phyloP scores from a whole-genome alignment of 2,797 vertebrate genomes.

The Hybognathus amarus region DNA sequence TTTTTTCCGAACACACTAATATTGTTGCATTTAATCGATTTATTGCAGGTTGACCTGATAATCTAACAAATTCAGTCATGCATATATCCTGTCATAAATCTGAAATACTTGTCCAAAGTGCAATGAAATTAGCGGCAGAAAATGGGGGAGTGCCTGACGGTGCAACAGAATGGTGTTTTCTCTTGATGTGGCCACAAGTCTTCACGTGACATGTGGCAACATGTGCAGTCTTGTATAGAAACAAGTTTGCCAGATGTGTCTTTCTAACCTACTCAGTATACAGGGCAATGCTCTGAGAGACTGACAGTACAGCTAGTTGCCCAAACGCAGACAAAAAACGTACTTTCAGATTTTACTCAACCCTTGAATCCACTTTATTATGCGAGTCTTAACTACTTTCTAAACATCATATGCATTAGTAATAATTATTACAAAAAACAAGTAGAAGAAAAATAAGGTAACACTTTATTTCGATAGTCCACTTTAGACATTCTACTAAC shows the following conservation, averaged over 20 bases:
- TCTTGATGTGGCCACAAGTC: slow-evolving; percentile 18
- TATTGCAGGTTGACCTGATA: background rate
- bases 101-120: background rate
- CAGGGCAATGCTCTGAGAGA: slow-evolving; percentile 20
- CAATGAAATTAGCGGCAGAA: background rate
- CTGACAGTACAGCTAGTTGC: background rate
- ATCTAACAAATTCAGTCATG: background rate
- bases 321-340: background rate
- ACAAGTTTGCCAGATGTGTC: slow-evolving; percentile 13
- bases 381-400: background rate
- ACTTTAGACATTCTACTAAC: too few species aligned
- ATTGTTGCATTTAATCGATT: background rate
- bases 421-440: too few species aligned
- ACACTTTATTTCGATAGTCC: too few species aligned
- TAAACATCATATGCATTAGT: background rate
- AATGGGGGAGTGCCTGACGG: background rate
- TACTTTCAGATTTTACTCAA: background rate
- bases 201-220: slow-evolving; percentile 4
- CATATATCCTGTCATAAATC: background rate
- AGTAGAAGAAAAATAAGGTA: too few species aligned
- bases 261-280: background rate
- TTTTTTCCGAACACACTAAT: background rate
- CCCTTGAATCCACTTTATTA: background rate
- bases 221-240: slow-evolving; percentile 22
- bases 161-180: slow-evolving; percentile 43